Base-by-base conservation (phyloP, 1,140 invertebrate genomes). In the Akabosia matsudoensis region DNA sequence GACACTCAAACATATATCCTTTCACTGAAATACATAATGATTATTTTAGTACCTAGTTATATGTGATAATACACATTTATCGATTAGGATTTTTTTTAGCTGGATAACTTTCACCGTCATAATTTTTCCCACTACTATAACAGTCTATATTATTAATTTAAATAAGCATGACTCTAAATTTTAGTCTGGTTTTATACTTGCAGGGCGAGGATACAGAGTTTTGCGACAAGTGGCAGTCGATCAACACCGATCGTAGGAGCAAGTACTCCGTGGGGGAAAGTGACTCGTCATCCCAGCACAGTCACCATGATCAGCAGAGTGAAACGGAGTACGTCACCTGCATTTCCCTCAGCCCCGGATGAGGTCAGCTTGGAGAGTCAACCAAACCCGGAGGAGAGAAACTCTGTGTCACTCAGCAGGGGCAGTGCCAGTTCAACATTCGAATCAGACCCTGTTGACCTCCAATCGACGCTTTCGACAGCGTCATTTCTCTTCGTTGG, bases 121-220 rank as follows among this genome's bases (percentile, higher is more conserved):
- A n/a, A n/a, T n/a, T n/a, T n/a, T n/a, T n/a, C n/a, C n/a, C n/a
- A n/a, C n/a, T n/a, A n/a, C n/a, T n/a, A n/a, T n/a, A n/a, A n/a
- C n/a, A n/a, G n/a, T n/a, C 37, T 45, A 18, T 45, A 18, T 45
- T 45, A 18, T 45, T 45, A 10, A 18, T 18, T 7, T 45, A 10
- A 18, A 10, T 18, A 10, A 18, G 37, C 37, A 45, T 45, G 18
- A 10, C 7, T 45, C 7, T 10, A 45, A 45, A 45, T 7, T 45
- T 45, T 45, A 18, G 22, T 24, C 24, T 56, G 54, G 3, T 16
- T 24, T 56, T 56, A 22, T 56, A 7, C 31, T 67, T 30, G 10
- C 61, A 67, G 61, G 61, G 61, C 3, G 61, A 67, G 61, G 61
- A 67, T 30, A 67, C 28, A 67, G 61, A 67, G 10, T 67, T 67